Base-by-base conservation (phyloP, 1,140 invertebrate genomes). In the Ceratitis capitata region DNA sequence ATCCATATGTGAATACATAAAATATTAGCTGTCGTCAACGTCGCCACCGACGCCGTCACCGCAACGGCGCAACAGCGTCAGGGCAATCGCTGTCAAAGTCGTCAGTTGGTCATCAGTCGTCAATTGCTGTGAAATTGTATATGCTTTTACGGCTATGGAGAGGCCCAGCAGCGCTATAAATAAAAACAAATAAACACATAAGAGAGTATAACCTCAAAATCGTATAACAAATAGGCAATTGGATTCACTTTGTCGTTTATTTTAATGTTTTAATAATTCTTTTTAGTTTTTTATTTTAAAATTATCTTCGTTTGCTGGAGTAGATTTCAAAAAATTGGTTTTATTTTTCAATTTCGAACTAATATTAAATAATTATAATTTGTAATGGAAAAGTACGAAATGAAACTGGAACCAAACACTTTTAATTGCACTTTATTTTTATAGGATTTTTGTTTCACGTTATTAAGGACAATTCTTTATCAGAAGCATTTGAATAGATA, bases 61-160 rank as follows among this genome's bases (percentile, higher is more conserved):
- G 12, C 26, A 26, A 61, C 56, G 26, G 7, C 56, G 7, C 56
- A 56, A 56, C 26, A 26, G 35, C 9, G 26, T 78, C 69, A 45
- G 10, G 39, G 69, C 69, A 78, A 78, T 78, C 69, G 69, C 23
- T 78, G 69, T 47, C 42, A 45, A 78, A 78, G 69, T n/a, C 69
- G 69, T 42, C 69, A 78, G 69, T 78, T 39, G 69, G 69, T 16
- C 69, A 78, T 78, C 69, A 78, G 45, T 78, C 69, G 69, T 45
- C 69, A 78, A 78, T 78, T 78, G 69, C 69, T 47, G 39, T 47
- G 69, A 78, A 45, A 78, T 78, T 78, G 69, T 47, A 47, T 78
- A 78, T 32, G 39, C 39, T 39, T 42, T 78, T 78, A 78, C 45
- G 69, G 69, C 12, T 35, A 45, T 47, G 9, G 58, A 23, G 29